These are phyloP conservation scores for Quadriops clusia DNA, from an alignment of 2,888 invertebrate genomes.

Conservation along the genomic window DNA sequence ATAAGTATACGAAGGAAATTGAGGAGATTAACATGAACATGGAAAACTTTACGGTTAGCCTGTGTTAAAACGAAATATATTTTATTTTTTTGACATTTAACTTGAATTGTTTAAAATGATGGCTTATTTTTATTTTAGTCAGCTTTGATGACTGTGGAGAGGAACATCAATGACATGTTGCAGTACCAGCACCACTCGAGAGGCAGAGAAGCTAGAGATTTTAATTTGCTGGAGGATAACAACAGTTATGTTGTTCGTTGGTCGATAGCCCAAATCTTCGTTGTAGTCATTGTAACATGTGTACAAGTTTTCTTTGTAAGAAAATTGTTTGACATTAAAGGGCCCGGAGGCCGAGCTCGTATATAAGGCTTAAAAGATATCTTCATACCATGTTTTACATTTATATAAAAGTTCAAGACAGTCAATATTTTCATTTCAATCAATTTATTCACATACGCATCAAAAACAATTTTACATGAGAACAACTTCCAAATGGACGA, in stretches of 20 bases:
- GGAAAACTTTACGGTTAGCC: constrained; percentile 80
- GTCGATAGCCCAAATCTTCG: constrained; percentile 76
- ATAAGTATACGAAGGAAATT: constrained; percentile 79
- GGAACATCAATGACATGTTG: constrained; percentile 74
- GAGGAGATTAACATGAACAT: constrained; percentile 79
- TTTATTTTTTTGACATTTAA: constrained; percentile 5
- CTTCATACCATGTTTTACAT: background rate
- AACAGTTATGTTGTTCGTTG: constrained; percentile 79
- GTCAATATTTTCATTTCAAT: too few relatives aligned
- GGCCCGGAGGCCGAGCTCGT: constrained; percentile 46
- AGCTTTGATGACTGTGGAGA: constrained; percentile 65
- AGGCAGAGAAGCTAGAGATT: constrained; percentile 71
- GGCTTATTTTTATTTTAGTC: constrained; percentile 41
- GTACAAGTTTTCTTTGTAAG: constrained; percentile 80
- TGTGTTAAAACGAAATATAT: constrained; percentile 1
- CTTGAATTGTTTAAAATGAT: constrained; percentile 1
- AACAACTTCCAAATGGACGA: too few relatives aligned
- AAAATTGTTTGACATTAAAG: constrained; percentile 74
- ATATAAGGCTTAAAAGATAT: too few relatives aligned
- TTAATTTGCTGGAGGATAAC: constrained; percentile 68
- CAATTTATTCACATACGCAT: too few relatives aligned
- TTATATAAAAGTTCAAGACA: too few relatives aligned
- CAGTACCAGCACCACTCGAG: constrained; percentile 72
- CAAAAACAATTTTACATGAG: too few relatives aligned
- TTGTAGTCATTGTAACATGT: constrained; percentile 67